Evolutionary conservation across 1,140 invertebrate species (phyloP), one percentile per base, ranked within the genome.

Genomic region (Pogonognathellus flavescens): DNA sequence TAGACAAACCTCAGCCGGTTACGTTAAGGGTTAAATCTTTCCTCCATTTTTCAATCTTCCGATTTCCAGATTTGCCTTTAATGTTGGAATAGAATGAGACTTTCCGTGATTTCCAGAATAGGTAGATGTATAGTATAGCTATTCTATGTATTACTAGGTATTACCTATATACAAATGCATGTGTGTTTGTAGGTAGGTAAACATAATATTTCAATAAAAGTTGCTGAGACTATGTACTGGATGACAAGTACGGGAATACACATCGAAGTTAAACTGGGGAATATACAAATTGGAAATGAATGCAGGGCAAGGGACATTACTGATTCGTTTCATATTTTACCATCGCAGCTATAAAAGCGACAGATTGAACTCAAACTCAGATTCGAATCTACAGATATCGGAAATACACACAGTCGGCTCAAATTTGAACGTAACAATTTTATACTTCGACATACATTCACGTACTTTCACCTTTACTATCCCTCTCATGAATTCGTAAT

Each of bases 361-460:
- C 70, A 76, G 70, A 76, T 76, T 76, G 70, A 50, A 31, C 25
- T 49, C 70, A 76, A 76, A 76, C 25, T 25, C 25, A 76, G 25
- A 31, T 31, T 76, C 31, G 41, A 16, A 76, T 76, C 70, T 6
- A n/a, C 49, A 31, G 41, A 49, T 41, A 76, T 41, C 70, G 31
- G 25, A 76, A 25, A n/a, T 76, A n/a, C 25, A 41, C 16, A 31
- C 25, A 76, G 70, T 11, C 20, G 5, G 41, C 49, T 49, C 1
- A 18, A 25, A 5, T 70, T 1, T n/a, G 31, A 41, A 41, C 31
- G 31, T 41, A 41, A 41, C 31, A 41, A 41, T 41, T 41, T 41
- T 41, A 41, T 41, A 41, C 6, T 41, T 41, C 31, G 1, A 41
- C 6, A 41, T 6, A 41, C 31, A 41, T 41, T 3, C 31, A 41